phyloP scores from a whole-genome alignment of 1,140 invertebrate genomes.

The Drosophila nebulosa region DNA sequence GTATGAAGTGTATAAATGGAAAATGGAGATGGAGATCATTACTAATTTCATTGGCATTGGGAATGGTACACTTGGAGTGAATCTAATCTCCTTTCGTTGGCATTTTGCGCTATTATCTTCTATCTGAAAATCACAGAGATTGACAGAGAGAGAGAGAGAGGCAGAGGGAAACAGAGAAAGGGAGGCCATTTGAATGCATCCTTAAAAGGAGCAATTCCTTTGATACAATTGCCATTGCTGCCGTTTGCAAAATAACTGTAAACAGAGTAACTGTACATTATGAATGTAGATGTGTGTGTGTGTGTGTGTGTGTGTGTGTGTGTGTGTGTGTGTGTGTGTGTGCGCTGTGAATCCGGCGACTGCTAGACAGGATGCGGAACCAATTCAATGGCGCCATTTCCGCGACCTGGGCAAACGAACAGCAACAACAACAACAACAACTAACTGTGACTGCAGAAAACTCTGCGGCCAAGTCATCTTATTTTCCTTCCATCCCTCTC shows the following conservation, averaged over 20 bases:
- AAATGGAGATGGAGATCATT: not conserved
- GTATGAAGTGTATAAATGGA: not conserved
- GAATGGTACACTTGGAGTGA: not conserved
- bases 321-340: conserved; percentile 9
- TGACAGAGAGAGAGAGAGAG: not conserved
- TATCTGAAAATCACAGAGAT: not conserved
- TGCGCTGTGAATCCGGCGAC: conserved; percentile 6
- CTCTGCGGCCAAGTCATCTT: conserved; percentile 39
- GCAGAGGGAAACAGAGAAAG: not conserved
- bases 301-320: conserved; percentile 7
- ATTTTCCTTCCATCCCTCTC: conserved; percentile 4
- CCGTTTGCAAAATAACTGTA: not conserved
- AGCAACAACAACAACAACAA: conserved; percentile 21
- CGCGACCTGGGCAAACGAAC: not conserved
- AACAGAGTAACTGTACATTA: not conserved
- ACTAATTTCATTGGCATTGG: not conserved
- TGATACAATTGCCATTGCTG: not conserved
- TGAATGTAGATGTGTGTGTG: not conserved
- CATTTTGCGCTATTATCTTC: not conserved
- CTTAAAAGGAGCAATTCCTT: not conserved
- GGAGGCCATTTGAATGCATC: not conserved
- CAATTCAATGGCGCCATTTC: conserved; percentile 56
- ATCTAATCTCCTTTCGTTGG: not conserved
- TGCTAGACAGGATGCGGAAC: conserved; percentile 47
- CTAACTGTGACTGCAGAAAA: conserved; percentile 39